Percentiles rank a stretch among this genome's conserved stretches.
Evolutionary conservation across 2,797 vertebrate species (phyloP).

Genomic region (Centroberyx gerrardi): DNA sequence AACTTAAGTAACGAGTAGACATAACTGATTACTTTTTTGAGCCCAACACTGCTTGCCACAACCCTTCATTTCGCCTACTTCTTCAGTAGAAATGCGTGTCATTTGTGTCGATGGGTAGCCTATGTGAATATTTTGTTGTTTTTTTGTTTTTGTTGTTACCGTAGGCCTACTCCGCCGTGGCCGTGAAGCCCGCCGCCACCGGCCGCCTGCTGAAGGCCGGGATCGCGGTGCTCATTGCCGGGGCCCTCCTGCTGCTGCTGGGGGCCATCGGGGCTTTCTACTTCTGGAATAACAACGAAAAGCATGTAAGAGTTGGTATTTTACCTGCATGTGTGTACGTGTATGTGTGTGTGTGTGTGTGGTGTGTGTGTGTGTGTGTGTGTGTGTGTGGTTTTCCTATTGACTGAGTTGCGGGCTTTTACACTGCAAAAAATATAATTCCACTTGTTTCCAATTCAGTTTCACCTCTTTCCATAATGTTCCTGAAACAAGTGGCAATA

Average conservation of each 20-base stretch:
- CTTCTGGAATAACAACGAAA: conserved; percentile 94
- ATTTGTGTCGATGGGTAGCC: too few species aligned
- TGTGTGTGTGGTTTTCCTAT: neutral
- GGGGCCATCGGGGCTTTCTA: conserved; percentile 93
- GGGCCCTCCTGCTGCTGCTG: conserved; percentile 89
- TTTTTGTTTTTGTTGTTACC: conserved; percentile 22
- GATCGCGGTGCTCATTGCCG: conserved; percentile 87
- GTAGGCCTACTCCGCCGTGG: conserved; percentile 88
- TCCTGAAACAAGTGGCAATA: conserved; percentile 12
- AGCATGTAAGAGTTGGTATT: conserved; percentile 85
- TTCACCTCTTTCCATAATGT: conserved; percentile 3
- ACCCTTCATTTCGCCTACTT: too few species aligned
- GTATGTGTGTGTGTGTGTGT: neutral
- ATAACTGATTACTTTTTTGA: too few species aligned
- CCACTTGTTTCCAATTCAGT: neutral
- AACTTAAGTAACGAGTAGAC: too few species aligned
- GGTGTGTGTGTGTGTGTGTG: neutral
- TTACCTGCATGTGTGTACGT: neutral
- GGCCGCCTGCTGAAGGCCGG: conserved; percentile 90
- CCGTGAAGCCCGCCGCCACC: conserved; percentile 84
- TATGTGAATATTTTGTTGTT: neutral
- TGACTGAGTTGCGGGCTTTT: neutral
- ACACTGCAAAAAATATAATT: neutral
- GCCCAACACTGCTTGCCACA: too few species aligned
- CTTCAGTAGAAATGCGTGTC: too few species aligned